Evolutionary conservation across 2,113 vertebrate species (phyloP).

Genomic region (Python bivittatus): DNA sequence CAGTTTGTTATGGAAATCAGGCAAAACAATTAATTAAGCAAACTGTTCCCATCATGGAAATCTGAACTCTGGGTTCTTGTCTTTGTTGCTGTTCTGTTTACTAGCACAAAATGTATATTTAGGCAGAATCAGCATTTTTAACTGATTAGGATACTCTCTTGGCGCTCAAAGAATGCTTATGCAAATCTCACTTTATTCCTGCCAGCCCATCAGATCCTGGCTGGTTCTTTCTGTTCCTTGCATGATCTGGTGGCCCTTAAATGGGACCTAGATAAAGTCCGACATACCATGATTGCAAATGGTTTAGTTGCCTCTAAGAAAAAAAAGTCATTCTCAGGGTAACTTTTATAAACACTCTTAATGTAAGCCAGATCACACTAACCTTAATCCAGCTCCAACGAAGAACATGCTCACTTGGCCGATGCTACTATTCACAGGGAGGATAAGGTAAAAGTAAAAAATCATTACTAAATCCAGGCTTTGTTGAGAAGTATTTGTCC

Average conservation of each 20-base stretch:
- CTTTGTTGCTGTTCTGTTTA: not conserved
- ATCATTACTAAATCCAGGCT: not conserved
- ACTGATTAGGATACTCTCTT: not conserved
- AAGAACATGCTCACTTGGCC: not conserved
- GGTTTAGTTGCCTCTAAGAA: not conserved
- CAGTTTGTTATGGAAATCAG: conserved; percentile 79
- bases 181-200: not conserved
- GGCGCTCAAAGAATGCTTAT: not conserved
- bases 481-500: not conserved
- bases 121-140: not conserved
- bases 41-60: conserved; percentile 51
- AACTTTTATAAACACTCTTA: not conserved
- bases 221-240: not conserved
- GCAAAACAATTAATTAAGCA: conserved; percentile 80
- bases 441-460: not conserved
- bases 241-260: not conserved
- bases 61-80: conserved; percentile 21
- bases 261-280: not conserved
- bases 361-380: not conserved
- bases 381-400: not conserved
- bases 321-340: not conserved
- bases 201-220: not conserved
- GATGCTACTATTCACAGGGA: not conserved
- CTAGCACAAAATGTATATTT: not conserved
- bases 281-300: not conserved